Evolutionary conservation across 2,888 invertebrate genomes (phyloP), one percentile per base, ranked within the genome.

Genomic region (Caenorhabditis becei): DNA sequence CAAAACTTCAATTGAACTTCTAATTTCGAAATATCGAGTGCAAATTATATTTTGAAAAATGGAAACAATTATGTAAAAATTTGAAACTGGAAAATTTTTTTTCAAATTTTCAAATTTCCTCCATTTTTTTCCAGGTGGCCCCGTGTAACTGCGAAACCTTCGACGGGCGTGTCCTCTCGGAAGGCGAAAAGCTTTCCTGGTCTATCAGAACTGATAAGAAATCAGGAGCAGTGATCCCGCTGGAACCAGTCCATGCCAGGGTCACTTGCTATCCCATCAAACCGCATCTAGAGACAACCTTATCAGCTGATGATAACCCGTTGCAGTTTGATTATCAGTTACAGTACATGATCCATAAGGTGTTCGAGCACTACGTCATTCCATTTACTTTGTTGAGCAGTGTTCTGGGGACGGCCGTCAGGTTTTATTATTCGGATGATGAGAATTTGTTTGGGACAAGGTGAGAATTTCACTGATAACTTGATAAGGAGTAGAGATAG

Each of bases 121-220:
- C 32, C 32, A 32, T 7, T n/a, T n/a, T n/a, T n/a, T n/a, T 65
- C 24, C 41, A 84, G 83, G 49, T 70, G 0, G 80, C 79, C 4
- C 83, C 84, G 5, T 83, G 85, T 37, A 67, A 81, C n/a, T 84
- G 83, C 58, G 63, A 80, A 23, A 75, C 74, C 1, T 70, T 80
- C 35, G 75, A 81, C 23, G 81, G 83, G 2, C 37, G 28, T 11
- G 37, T 69, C 2, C 35, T 83, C 35, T 20, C 47, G 0, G 67
- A 70, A 44, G 83, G 83, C 0, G 65, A 72, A 7, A 23, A 58
- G 23, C 35, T 80, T 4, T 62, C 63, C 8, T 77, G 74, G 79
- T 65, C 78, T n/a, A 56, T 80, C n/a, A 58, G 74, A 20, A 67
- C 32, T 0, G 77, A 82, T 32, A 32, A 51, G 3, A 66, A 66